Conservation (phyloP, 1,140 invertebrate genomes). For the Drosophila repleta region DNA sequence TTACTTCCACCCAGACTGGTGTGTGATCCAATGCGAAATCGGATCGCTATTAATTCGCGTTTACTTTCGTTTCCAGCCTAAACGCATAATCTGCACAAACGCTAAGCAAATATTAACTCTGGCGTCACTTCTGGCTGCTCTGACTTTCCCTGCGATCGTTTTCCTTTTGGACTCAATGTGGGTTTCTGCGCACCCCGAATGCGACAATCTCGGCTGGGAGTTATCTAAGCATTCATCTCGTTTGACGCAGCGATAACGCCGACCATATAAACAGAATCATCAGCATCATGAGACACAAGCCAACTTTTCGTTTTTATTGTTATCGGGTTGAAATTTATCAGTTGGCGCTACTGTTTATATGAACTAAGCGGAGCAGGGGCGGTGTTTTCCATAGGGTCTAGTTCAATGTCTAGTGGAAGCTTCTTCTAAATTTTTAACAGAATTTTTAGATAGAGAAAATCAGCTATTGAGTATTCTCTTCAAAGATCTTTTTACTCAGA, state of each 20-base stretch:
- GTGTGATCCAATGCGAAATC: slow-evolving; percentile 8
- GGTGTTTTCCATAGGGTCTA: slow-evolving; percentile 12
- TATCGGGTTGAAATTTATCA: slow-evolving; percentile 57
- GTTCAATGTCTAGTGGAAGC: slow-evolving; percentile 1
- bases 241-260: slow-evolving; percentile 73
- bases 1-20: neutral
- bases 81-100: slow-evolving; percentile 40
- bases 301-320: slow-evolving; percentile 15
- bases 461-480: no score
- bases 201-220: slow-evolving; percentile 53
- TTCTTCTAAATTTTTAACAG: neutral
- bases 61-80: slow-evolving; percentile 20
- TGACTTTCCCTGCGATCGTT: slow-evolving; percentile 23
- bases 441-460: no score
- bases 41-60: slow-evolving; percentile 25
- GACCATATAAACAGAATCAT: slow-evolving; percentile 48
- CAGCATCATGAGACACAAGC: slow-evolving; percentile 36
- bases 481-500: no score
- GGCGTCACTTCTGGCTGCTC: slow-evolving; percentile 38
- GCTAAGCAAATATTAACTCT: slow-evolving; percentile 43
- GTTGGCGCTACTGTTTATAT: slow-evolving; percentile 52
- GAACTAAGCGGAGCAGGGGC: slow-evolving; percentile 8
- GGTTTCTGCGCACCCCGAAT: slow-evolving; percentile 43
- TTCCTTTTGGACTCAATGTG: slow-evolving; percentile 10
- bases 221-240: slow-evolving; percentile 67